Evolutionary conservation across 2,888 invertebrate species (phyloP).

Genomic region (Melinopterus prodromus): DNA sequence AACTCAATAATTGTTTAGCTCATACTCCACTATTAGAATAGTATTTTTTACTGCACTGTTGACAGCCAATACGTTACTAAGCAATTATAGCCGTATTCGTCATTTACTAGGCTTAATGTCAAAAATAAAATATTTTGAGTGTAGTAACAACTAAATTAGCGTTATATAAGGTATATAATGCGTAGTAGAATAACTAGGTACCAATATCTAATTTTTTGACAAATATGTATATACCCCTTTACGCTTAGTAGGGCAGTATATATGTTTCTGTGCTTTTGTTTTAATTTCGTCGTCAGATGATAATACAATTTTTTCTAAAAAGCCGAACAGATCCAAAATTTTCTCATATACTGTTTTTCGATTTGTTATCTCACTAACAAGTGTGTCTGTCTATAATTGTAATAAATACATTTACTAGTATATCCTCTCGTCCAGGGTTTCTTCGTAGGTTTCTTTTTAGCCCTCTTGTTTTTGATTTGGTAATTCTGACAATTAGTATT

Average conservation of each 20-base stretch:
- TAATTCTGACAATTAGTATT: not conserved
- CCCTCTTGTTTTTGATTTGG: not conserved
- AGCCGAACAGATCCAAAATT: not conserved
- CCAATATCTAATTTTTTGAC: not conserved
- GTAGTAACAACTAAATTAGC: too few relatives aligned
- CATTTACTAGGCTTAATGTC: too few relatives aligned
- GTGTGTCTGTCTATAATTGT: not conserved
- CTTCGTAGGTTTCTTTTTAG: not conserved
- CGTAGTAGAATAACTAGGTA: too few relatives aligned
- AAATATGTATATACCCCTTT: not conserved
- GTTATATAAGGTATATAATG: too few relatives aligned
- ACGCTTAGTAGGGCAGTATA: not conserved
- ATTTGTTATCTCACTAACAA: not conserved
- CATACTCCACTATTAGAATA: too few relatives aligned
- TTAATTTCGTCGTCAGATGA: constrained; percentile 4
- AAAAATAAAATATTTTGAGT: too few relatives aligned
- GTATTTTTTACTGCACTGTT: too few relatives aligned
- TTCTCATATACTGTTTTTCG: not conserved
- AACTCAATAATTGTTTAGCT: too few relatives aligned
- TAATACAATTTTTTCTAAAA: constrained; percentile 4
- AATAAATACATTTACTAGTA: not conserved
- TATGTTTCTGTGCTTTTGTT: not conserved
- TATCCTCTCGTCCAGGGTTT: not conserved
- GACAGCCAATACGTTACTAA: too few relatives aligned
- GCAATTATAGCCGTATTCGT: too few relatives aligned